A percentile compares a stretch with the other conserved stretches of the same genome.
Evolutionary conservation across 2,113 vertebrate genomes (phyloP).

Genomic region (Callipepla californica): DNA sequence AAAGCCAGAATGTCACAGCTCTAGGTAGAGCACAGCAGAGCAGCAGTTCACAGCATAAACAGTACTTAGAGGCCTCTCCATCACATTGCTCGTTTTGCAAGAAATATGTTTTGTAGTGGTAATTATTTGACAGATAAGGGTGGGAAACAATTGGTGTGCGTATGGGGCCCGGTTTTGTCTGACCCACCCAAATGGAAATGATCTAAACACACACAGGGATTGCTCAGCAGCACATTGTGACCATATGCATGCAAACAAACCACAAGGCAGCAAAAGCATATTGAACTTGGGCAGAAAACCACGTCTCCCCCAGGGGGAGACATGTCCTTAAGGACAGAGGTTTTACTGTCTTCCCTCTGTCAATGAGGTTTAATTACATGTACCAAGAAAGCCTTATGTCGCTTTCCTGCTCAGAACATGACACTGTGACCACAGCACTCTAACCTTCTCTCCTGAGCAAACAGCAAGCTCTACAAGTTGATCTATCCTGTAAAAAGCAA

Average conservation of each 20-base stretch:
- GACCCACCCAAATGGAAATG: not conserved
- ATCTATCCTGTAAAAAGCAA: not conserved
- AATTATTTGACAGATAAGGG: not conserved
- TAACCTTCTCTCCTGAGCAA: not conserved
- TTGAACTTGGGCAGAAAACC: not conserved
- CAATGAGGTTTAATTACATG: not conserved
- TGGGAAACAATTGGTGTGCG: fast-evolving
- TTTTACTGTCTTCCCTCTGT: not conserved
- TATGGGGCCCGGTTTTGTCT: not conserved
- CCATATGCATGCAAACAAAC: not conserved
- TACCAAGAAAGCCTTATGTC: too few species aligned
- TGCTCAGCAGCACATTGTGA: not conserved
- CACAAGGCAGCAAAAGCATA: not conserved
- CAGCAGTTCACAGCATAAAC: not conserved
- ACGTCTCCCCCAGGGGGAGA: not conserved
- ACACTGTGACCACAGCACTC: not conserved
- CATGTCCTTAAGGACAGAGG: not conserved
- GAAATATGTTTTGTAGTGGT: not conserved
- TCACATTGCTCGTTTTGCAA: not conserved
- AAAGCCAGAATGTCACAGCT: not conserved
- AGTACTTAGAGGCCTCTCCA: not conserved
- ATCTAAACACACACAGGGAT: not conserved
- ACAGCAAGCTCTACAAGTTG: not conserved
- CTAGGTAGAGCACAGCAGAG: not conserved
- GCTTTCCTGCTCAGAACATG: not conserved